Evolutionary conservation across 2,888 invertebrate species (phyloP).

Genomic region (Carpatolechia fugitivella): DNA sequence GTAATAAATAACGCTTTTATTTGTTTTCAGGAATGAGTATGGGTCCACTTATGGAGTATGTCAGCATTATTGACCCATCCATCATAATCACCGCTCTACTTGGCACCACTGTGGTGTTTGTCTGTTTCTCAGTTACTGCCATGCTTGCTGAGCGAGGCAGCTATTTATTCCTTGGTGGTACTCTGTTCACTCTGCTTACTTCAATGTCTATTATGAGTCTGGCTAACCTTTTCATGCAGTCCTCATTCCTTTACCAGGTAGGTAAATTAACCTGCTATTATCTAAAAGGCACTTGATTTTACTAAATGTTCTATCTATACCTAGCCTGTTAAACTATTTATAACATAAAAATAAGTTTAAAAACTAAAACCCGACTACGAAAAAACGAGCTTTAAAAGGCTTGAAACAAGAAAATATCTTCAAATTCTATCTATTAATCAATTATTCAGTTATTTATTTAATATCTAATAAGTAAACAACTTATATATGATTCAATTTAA

Average conservation of each 20-base stretch:
- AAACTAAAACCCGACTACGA: too few relatives aligned
- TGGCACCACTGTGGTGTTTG: slow-evolving; percentile 92
- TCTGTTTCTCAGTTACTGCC: slow-evolving; percentile 93
- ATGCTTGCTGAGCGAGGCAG: slow-evolving; percentile 92
- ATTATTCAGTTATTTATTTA: too few relatives aligned
- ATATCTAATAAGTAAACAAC: too few relatives aligned
- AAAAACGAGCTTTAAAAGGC: too few relatives aligned
- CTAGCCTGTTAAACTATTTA: too few relatives aligned
- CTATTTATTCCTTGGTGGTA: slow-evolving; percentile 94
- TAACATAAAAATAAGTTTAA: too few relatives aligned
- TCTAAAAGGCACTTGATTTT: not conserved
- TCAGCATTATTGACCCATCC: slow-evolving; percentile 89
- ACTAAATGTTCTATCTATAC: not conserved
- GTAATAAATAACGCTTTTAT: not conserved
- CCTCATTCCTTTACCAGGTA: slow-evolving; percentile 88
- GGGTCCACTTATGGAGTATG: slow-evolving; percentile 91
- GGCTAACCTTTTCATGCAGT: slow-evolving; percentile 92
- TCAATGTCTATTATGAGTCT: slow-evolving; percentile 88
- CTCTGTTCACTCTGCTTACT: slow-evolving; percentile 89
- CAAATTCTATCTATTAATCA: too few relatives aligned
- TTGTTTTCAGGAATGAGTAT: slow-evolving; percentile 86
- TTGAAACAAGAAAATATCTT: too few relatives aligned
- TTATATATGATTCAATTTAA: too few relatives aligned
- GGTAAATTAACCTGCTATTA: too few relatives aligned
- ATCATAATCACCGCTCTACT: slow-evolving; percentile 93